phyloP scores from a whole-genome alignment of 2,888 invertebrate species.

The Drosophila pseudotalamancana region DNA sequence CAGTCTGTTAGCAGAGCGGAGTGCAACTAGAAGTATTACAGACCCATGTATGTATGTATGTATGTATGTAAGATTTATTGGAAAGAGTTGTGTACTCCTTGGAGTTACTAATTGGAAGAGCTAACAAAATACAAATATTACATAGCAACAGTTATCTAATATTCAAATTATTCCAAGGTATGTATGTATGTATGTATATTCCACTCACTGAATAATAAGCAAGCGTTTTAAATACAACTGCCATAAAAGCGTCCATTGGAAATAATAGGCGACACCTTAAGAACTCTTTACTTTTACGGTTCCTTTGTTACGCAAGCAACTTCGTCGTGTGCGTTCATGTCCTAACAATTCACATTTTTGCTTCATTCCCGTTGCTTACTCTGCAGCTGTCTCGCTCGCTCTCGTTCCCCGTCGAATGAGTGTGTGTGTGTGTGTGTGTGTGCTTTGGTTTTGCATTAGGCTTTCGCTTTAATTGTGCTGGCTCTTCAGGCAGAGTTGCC shows the following conservation, averaged over 20 bases:
- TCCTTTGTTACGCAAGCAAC: neutral
- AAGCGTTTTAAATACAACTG: conserved; percentile 6
- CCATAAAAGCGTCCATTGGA: conserved; percentile 1
- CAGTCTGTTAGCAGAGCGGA: conserved; percentile 5
- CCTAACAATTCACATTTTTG: neutral
- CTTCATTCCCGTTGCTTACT: conserved; percentile 1
- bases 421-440: neutral
- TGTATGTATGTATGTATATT: too few species aligned
- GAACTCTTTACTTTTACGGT: conserved; percentile 27
- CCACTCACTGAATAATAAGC: neutral
- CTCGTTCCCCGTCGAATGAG: neutral
- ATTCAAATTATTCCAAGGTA: neutral
- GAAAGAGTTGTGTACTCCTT: too few species aligned
- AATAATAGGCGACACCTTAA: conserved; percentile 18
- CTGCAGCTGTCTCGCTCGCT: neutral
- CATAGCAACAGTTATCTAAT: neutral
- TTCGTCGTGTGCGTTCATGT: neutral
- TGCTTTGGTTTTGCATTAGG: conserved; percentile 25
- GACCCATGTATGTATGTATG: neutral
- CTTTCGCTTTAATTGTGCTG: conserved; percentile 33
- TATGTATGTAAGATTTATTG: neutral
- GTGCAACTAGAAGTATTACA: neutral
- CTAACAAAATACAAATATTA: neutral
- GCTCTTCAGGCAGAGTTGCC: conserved; percentile 25
- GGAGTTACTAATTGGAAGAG: neutral